Percentiles rank a stretch among this genome's conserved stretches.
Evolutionary conservation across 2,113 vertebrate genomes (phyloP).

Genomic region (Terrapene triunguis): DNA sequence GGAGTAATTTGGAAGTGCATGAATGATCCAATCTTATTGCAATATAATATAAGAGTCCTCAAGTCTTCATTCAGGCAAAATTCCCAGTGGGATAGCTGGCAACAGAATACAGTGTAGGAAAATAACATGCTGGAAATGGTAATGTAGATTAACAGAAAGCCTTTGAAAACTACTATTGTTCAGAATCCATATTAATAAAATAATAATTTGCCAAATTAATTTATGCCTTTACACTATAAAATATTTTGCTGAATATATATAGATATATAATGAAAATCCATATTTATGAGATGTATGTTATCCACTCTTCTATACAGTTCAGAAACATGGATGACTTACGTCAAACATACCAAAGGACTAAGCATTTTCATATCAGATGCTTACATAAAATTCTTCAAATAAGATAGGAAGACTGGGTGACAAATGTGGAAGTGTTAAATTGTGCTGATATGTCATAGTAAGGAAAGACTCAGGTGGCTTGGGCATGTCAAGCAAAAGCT

Average conservation of each 20-base stretch:
- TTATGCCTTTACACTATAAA: neutral
- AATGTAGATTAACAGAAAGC: neutral
- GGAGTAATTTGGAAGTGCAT: neutral
- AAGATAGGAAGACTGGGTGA: no score
- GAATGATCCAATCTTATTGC: neutral
- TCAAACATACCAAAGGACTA: no score
- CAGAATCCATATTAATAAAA: neutral
- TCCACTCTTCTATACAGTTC: no score
- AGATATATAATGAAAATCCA: no score
- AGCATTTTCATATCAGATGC: no score
- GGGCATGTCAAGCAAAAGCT: no score
- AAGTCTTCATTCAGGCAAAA: neutral
- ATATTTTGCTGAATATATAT: neutral
- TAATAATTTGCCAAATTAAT: neutral
- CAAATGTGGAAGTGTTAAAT: no score
- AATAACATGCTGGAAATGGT: neutral
- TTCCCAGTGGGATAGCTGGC: neutral
- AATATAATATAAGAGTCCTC: neutral
- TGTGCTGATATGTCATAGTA: no score
- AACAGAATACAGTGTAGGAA: neutral
- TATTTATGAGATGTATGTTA: no score
- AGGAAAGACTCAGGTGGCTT: no score
- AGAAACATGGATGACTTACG: no score
- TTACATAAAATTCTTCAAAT: no score
- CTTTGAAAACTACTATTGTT: neutral